These are phyloP conservation scores for Silurus lanzhouensis DNA, from an alignment of 2,797 vertebrate genomes.

Conservation along the genomic window DNA sequence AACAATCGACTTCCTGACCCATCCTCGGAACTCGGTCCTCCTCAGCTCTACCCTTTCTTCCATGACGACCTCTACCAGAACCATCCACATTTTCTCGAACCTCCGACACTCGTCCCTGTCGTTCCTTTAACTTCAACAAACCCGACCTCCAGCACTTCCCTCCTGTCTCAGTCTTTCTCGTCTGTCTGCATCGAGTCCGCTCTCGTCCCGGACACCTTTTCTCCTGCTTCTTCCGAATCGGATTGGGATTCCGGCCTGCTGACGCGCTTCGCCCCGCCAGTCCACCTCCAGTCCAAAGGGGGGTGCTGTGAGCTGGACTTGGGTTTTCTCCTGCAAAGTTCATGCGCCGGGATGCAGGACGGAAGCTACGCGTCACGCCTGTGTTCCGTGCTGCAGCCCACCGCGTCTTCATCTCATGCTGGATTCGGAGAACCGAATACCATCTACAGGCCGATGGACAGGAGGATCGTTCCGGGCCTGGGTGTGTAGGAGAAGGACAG, in stretches of 20 bases:
- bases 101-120: constrained; percentile 34
- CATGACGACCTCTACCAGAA: constrained; percentile 30
- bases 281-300: background rate
- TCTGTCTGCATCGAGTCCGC: constrained; percentile 65
- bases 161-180: constrained; percentile 59
- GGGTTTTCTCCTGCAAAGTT: constrained; percentile 70
- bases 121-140: constrained; percentile 30
- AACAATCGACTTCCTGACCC: background rate
- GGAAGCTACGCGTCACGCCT: constrained; percentile 69
- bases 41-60: constrained; percentile 47
- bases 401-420: background rate
- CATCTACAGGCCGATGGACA: constrained; percentile 17
- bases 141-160: constrained; percentile 53
- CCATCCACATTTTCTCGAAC: constrained; percentile 8
- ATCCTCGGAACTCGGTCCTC: constrained; percentile 41
- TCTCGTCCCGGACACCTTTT: constrained; percentile 59
- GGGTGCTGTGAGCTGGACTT: constrained; percentile 55
- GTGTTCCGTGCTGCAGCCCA: constrained; percentile 65
- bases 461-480: constrained; percentile 19
- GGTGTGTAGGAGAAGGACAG: background rate
- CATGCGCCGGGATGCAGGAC: constrained; percentile 64
- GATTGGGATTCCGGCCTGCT: constrained; percentile 75
- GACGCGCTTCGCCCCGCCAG: constrained; percentile 42
- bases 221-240: constrained; percentile 60
- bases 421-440: background rate